Base-by-base conservation (phyloP, 1,140 invertebrate species). In the Oedothorax gibbosus region DNA sequence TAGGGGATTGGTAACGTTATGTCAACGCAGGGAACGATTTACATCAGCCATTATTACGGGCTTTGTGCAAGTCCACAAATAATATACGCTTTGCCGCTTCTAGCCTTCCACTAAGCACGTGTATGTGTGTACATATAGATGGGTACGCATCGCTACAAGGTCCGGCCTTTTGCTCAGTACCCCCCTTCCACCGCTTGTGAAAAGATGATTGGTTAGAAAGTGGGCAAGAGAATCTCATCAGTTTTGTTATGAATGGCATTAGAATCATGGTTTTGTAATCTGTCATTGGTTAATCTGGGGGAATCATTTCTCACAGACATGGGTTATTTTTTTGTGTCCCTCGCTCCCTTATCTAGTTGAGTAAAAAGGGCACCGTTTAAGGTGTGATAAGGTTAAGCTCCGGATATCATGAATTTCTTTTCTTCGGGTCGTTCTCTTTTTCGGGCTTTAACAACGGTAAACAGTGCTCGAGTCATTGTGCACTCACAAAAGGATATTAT, bases 1-100 rank as follows among this genome's bases (percentile, higher is more conserved):
- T 81, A 75, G 71, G 81, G 81, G 81, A 84, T 84, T 75, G 81
- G 81, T 84, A 75, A 65, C 81, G 81, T 84, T 84, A 84, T 84
- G 81, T 84, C 81, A 84, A 84, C 81, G 81, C 72, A 68, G 62
- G 20, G 81, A 75, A 84, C 81, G 72, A 84, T 84, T 84, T 84
- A 84, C 81, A 84, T 64, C 60, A 54, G 69, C 80, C 51, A 82
- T 82, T 82, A 82, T 82, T 82, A 82, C 64, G 71, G 57, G 56
- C 50, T 66, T 84, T 84, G 81, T 84, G n/a, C 49, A 54, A 84
- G 71, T 84, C 62, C 62, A 84, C 81, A 84, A 84, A 84, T 84
- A 72, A 76, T 84, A 62, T 75, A 84, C 71, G 81, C 81, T 76
- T 76, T 84, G 72, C 81, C 62, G 81, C 71, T 18, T 84, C 54